Evolutionary conservation across 2,888 invertebrate genomes (phyloP).

Genomic region (Creontiades dilutus): DNA sequence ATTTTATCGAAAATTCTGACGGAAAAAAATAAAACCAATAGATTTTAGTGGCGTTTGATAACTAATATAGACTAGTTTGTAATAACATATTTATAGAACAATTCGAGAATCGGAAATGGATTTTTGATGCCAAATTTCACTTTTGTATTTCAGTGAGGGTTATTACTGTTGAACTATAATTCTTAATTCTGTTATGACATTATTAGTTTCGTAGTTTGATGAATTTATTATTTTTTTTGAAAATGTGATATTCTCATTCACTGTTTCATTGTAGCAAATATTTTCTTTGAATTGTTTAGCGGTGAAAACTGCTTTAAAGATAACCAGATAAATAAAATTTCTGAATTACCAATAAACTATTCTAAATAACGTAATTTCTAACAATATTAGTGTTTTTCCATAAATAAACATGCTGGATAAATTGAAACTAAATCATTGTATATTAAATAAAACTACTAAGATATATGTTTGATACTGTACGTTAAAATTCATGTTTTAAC

Average conservation of each 20-base stretch:
- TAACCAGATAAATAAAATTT: background rate
- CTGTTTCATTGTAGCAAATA: conserved; percentile 24
- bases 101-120: background rate
- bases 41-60: conserved; percentile 19
- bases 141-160: background rate
- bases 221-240: background rate
- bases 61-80: background rate
- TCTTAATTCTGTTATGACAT: background rate
- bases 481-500: background rate
- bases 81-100: background rate
- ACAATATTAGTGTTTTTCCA: background rate
- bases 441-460: background rate
- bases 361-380: background rate
- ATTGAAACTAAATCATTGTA: background rate
- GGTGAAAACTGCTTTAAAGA: conserved; percentile 25
- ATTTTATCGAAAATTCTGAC: background rate
- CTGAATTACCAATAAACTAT: background rate
- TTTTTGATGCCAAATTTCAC: conserved; percentile 36
- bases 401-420: conserved; percentile 15
- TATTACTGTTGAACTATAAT: background rate
- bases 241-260: conserved; percentile 26
- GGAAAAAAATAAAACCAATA: background rate
- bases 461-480: background rate
- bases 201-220: background rate
- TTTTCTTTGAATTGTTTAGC: background rate